phyloP scores from a whole-genome alignment of 1,140 invertebrate species.

The Bombus ignitus region DNA sequence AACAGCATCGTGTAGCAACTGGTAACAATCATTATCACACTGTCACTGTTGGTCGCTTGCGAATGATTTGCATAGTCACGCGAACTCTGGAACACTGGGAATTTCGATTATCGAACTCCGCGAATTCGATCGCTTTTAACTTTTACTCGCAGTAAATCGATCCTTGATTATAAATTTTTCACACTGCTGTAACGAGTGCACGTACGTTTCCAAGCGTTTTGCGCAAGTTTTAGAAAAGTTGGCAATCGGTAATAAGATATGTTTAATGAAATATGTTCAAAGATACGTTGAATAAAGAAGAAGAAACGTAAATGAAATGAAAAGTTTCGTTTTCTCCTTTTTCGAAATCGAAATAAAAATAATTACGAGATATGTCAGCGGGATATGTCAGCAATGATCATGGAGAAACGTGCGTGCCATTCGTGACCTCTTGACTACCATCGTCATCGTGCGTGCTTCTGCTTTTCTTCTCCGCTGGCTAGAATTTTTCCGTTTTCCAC shows the following conservation, averaged over 20 bases:
- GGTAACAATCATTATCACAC: conserved; percentile 58
- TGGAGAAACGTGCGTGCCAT: neutral
- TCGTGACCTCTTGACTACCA: conserved; percentile 4
- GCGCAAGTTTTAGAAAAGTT: neutral
- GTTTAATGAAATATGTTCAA: too few species aligned
- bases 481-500: neutral
- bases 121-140: conserved; percentile 23
- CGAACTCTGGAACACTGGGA: conserved; percentile 35
- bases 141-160: neutral
- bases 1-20: conserved; percentile 47
- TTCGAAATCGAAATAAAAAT: neutral
- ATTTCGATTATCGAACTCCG: conserved; percentile 45
- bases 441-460: neutral
- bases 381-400: too few species aligned
- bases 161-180: neutral
- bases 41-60: conserved; percentile 45
- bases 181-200: neutral
- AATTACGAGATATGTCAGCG: neutral
- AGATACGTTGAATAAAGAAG: too few species aligned
- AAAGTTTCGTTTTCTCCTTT: neutral
- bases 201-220: neutral
- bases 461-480: neutral
- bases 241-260: too few species aligned
- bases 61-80: conserved; percentile 60
- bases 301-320: neutral